A percentile compares a stretch with the other conserved stretches of the same genome.
These are phyloP conservation scores for Turdus rufiventris DNA, from an alignment of 2,113 vertebrate genomes.

Conservation along the genomic window DNA sequence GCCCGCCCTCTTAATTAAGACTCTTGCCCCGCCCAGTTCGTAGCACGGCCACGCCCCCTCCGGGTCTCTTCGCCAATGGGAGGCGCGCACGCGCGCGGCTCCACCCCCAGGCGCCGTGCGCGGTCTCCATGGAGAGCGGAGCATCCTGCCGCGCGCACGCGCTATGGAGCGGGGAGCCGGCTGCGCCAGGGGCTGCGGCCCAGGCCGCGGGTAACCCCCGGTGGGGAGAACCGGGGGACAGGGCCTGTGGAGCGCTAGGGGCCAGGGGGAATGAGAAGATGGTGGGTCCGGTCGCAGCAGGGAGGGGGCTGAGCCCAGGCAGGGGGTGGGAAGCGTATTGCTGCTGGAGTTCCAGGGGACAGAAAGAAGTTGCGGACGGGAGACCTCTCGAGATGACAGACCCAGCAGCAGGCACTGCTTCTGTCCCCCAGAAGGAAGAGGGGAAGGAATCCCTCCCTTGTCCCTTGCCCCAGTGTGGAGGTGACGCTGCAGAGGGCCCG, in stretches of 20 bases:
- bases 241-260: too few relatives aligned
- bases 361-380: neutral
- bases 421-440: accelerated
- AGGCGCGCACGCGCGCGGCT: accelerated
- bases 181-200: neutral
- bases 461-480: accelerated
- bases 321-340: neutral
- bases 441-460: too few relatives aligned
- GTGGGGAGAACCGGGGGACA: neutral
- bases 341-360: too few relatives aligned
- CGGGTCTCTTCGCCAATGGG: neutral
- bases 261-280: too few relatives aligned
- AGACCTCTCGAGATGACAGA: accelerated
- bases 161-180: neutral
- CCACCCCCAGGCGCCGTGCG: neutral
- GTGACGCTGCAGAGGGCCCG: accelerated
- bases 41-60: accelerated
- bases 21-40: neutral
- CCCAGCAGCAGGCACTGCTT: neutral
- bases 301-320: neutral
- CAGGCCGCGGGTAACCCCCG: neutral
- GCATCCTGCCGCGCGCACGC: neutral
- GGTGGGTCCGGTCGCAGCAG: too few relatives aligned
- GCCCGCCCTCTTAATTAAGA: accelerated
- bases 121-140: neutral